Conservation (phyloP, 2,888 invertebrate genomes). For the Conomelus anceps region DNA sequence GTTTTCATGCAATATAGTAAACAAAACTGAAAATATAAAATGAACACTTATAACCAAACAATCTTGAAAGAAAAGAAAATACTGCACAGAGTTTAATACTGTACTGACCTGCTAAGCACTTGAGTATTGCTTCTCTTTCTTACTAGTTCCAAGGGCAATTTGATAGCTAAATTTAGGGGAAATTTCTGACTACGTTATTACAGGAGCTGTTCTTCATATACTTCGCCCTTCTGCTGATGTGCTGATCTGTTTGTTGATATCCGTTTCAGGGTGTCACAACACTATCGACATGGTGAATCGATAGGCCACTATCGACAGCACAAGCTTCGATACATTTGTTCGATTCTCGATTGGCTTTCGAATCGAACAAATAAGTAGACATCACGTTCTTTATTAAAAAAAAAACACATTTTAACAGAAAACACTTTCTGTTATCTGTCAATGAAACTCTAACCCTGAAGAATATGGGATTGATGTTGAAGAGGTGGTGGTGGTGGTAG, state of each 20-base stretch:
- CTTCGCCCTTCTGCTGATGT: background rate
- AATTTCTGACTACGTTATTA: background rate
- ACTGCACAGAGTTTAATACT: background rate
- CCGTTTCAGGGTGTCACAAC: too few relatives aligned
- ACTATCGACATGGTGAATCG: background rate
- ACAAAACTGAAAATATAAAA: background rate
- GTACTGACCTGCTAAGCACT: background rate
- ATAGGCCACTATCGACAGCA: too few relatives aligned
- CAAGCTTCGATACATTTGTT: background rate
- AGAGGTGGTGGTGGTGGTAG: too few relatives aligned
- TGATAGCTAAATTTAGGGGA: background rate
- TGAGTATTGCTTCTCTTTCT: background rate
- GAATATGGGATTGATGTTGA: too few relatives aligned
- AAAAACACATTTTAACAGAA: too few relatives aligned
- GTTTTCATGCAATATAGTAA: background rate
- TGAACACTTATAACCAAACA: background rate
- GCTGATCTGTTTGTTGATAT: background rate
- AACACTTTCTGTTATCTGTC: too few relatives aligned
- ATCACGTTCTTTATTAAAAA: too few relatives aligned
- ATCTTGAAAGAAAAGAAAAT: background rate
- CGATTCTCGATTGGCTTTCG: background rate
- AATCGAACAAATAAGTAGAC: too few relatives aligned
- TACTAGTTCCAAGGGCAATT: background rate
- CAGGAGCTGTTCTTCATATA: background rate
- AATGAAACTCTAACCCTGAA: too few relatives aligned